These are phyloP conservation scores for Acronicta leporina DNA, from an alignment of 2,888 invertebrate species.

Conservation along the genomic window DNA sequence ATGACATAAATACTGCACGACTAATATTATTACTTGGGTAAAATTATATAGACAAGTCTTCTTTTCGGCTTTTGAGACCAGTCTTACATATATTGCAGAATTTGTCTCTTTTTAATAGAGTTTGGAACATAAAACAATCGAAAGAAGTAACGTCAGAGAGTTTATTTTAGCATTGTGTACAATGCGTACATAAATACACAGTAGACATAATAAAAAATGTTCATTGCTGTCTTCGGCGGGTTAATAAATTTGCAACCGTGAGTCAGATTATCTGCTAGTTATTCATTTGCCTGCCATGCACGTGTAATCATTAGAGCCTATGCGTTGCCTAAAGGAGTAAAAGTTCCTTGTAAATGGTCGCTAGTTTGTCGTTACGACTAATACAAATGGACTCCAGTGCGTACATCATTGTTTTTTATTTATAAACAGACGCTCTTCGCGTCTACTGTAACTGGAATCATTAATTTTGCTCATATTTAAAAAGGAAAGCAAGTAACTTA, in stretches of 20 bases:
- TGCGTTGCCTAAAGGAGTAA: slow-evolving; percentile 61
- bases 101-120: slow-evolving; percentile 19
- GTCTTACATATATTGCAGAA: background rate
- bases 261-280: slow-evolving; percentile 56
- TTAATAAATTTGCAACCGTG: slow-evolving; percentile 54
- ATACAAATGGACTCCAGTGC: slow-evolving; percentile 56
- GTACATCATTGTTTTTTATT: slow-evolving; percentile 38
- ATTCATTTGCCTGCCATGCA: slow-evolving; percentile 64
- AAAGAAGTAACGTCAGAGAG: slow-evolving; percentile 35
- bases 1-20: slow-evolving; percentile 45
- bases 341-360: slow-evolving; percentile 63
- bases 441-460: slow-evolving; percentile 19
- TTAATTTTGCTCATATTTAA: slow-evolving; percentile 30
- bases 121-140: slow-evolving; percentile 32
- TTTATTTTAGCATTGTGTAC: slow-evolving; percentile 45
- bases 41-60: slow-evolving; percentile 14
- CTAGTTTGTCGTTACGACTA: slow-evolving; percentile 55
- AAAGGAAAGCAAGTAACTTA: slow-evolving; percentile 21
- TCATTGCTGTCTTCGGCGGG: slow-evolving; percentile 45
- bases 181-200: slow-evolving; percentile 37
- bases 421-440: slow-evolving; percentile 25
- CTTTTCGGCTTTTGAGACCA: slow-evolving; percentile 15
- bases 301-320: slow-evolving; percentile 62
- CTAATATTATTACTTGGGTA: slow-evolving; percentile 13
- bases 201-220: slow-evolving; percentile 43